A percentile compares a stretch with the other conserved stretches of the same genome.
phyloP scores from a whole-genome alignment of 1,140 invertebrate species.

The Bacillus rossius region DNA sequence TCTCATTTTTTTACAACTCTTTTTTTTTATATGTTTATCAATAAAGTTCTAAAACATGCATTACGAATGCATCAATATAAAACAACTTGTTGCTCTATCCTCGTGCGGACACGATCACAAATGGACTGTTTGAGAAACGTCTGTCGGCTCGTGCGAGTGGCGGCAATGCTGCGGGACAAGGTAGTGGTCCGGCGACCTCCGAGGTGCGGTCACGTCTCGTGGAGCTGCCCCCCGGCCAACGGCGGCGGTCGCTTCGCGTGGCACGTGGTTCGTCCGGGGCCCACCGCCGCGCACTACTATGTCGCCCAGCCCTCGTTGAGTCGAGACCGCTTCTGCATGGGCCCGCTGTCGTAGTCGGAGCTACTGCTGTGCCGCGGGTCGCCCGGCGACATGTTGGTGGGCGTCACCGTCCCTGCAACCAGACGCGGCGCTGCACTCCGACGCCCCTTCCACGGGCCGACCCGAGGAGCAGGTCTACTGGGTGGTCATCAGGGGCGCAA shows the following conservation, averaged over 20 bases:
- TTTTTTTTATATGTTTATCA: neutral
- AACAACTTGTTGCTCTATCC: conserved; percentile 1
- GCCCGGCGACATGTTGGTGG: conserved; percentile 66
- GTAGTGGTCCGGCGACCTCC: no score
- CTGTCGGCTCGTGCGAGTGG: no score
- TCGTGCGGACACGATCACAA: no score
- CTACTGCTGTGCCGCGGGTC: conserved; percentile 48
- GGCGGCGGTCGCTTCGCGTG: neutral
- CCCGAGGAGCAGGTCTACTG: no score
- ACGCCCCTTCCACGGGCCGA: no score
- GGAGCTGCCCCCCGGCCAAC: neutral
- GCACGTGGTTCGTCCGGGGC: neutral
- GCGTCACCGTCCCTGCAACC: conserved; percentile 59
- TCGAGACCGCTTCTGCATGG: conserved; percentile 73
- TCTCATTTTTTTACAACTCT: neutral
- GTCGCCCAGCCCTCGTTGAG: conserved; percentile 80
- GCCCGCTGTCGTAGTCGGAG: conserved; percentile 73
- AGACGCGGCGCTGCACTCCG: no score
- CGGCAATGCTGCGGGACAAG: no score
- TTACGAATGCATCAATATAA: neutral
- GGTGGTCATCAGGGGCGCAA: no score
- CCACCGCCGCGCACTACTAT: conserved; percentile 45
- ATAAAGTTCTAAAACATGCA: neutral
- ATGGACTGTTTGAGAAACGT: no score
- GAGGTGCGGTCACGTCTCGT: neutral